phyloP scores from a whole-genome alignment of 2,797 vertebrate genomes.

The Enteromius viviparus region DNA sequence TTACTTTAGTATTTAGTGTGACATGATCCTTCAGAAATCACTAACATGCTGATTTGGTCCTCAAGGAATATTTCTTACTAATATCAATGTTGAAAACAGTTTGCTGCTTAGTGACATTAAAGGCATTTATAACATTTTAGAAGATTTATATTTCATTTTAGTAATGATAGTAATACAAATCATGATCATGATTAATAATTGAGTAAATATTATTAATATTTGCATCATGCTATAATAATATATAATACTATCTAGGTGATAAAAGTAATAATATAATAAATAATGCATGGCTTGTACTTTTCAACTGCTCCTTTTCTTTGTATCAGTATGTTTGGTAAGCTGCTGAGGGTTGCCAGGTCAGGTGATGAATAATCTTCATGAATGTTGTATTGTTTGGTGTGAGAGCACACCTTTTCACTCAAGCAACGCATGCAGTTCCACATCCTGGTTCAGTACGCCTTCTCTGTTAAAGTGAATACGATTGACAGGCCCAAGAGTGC shows the following conservation, averaged over 20 bases:
- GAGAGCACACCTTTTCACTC: background rate
- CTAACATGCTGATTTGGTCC: background rate
- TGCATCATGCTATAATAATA: background rate
- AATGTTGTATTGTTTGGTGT: background rate
- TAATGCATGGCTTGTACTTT: background rate
- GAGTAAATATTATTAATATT: background rate
- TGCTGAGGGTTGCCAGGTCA: background rate
- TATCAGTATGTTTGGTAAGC: background rate
- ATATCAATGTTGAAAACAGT: background rate
- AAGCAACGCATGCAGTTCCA: background rate
- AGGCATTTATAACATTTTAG: background rate
- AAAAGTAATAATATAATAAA: background rate
- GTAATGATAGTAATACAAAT: background rate
- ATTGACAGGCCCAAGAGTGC: background rate
- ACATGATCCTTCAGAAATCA: background rate
- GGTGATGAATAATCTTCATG: background rate
- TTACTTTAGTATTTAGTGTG: background rate
- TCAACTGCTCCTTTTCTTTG: background rate
- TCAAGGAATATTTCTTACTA: background rate
- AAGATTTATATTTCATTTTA: background rate
- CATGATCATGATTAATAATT: background rate
- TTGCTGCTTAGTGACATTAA: background rate
- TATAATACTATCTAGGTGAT: background rate
- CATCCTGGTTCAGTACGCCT: conserved; percentile 3
- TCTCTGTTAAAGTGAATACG: background rate